Evolutionary conservation across 2,888 invertebrate species (phyloP).

Genomic region (Neocrepidodera transversa): DNA sequence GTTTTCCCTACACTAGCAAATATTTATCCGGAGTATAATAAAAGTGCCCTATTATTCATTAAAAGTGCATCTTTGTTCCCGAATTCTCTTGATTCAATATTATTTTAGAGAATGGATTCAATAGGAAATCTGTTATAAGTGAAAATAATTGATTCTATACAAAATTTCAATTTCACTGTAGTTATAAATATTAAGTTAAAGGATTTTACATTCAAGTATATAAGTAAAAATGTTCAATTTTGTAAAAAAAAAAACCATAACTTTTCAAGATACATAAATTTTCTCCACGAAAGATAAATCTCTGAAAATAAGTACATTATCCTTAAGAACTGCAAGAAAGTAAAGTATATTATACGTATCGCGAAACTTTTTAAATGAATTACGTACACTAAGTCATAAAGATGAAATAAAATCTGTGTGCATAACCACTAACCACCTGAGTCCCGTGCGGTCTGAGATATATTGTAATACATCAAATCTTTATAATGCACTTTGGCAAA

Average conservation of each 20-base stretch:
- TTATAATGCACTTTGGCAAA: constrained; percentile 30
- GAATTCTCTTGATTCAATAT: constrained; percentile 30
- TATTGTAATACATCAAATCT: constrained; percentile 29
- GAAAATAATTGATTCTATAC: no score
- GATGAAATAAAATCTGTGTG: constrained; percentile 27
- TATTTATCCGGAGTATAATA: constrained; percentile 32
- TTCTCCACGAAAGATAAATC: neutral
- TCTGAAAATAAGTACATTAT: neutral
- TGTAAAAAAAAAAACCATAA: no score
- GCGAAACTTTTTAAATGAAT: constrained; percentile 33
- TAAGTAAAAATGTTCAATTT: no score
- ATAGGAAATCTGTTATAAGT: no score
- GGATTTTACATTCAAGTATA: no score
- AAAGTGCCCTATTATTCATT: constrained; percentile 33
- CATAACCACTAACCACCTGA: neutral
- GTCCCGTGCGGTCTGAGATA: neutral
- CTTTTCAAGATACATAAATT: no score
- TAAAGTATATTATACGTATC: neutral
- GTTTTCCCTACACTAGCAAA: constrained; percentile 29
- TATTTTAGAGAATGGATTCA: constrained; percentile 31
- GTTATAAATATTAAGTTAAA: no score
- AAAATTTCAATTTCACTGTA: no score
- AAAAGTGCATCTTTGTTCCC: constrained; percentile 36
- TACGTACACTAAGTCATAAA: constrained; percentile 29
- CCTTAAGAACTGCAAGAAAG: constrained; percentile 2